Base-by-base conservation (phyloP, 1,140 invertebrate genomes). In the Muscidifurax raptorellus region DNA sequence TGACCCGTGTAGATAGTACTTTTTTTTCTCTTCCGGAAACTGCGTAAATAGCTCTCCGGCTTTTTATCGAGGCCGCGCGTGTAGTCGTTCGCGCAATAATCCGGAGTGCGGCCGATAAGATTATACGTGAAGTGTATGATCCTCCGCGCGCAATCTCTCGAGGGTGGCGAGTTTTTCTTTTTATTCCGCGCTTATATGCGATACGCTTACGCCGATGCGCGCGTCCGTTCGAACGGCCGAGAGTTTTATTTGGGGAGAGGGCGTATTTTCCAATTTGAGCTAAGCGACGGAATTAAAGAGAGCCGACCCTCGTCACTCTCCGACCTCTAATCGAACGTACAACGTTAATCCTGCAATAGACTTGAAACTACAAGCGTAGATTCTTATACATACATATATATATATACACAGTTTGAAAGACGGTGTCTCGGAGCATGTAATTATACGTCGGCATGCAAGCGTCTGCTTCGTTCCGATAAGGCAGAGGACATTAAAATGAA, bases 401-500 rank as follows among this genome's bases (percentile, higher is more conserved):
- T n/a, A n/a, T n/a, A n/a, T n/a, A n/a, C 6, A 7, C 52, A n/a
- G 7, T 59, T n/a, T n/a, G 52, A 22, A 18, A 59, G 2, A 1
- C 47, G 18, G 18, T 52, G 47, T 52, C 15, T 12, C 52, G 18
- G 4, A 59, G 52, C 52, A 6, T 18, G 52, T 59, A n/a, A n/a
- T n/a, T n/a, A n/a, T 59, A 59, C 18, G 52, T 4, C 22, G 15
- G 2, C 18, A 7, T 6, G 52, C 52, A 59, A 59, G n/a, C 52
- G 52, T 59, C 52, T 59, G 52, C 18, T 59, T n/a, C 52, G 52
- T n/a, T 1, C 18, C 52, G 52, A 59, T 59, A 59, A 59, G 52
- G 52, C n/a, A n/a, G n/a, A 59, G 52, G 52, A 59, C 52, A n/a
- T 59, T 59, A 59, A 59, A 59, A 59, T 59, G 52, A 59, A 59